A percentile compares a stretch with the other conserved stretches of the same genome.
These are phyloP conservation scores for Gavialis gangeticus DNA, from an alignment of 2,113 vertebrate genomes.

Conservation along the genomic window DNA sequence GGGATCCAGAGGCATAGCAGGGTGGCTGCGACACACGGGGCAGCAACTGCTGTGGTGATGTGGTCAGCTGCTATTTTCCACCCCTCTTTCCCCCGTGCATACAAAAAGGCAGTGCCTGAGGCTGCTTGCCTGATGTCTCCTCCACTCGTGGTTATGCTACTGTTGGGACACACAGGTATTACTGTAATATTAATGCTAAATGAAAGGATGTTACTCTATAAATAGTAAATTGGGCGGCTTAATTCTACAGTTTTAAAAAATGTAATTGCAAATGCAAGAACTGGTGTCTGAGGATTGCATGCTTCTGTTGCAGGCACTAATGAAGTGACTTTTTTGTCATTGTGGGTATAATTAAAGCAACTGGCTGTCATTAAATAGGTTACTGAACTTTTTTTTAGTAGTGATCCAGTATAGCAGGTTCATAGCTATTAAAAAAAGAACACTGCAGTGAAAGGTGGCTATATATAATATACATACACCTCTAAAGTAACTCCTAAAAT, in stretches of 20 bases:
- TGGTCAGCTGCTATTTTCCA: too few species aligned
- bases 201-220: neutral
- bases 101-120: too few species aligned
- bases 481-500: constrained; percentile 61
- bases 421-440: neutral
- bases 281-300: neutral
- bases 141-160: too few species aligned
- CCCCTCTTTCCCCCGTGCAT: too few species aligned
- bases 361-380: constrained; percentile 22
- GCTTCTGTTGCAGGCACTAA: neutral
- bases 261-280: neutral
- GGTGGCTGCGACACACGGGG: too few species aligned
- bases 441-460: constrained; percentile 13
- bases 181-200: neutral
- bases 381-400: neutral
- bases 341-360: neutral
- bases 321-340: neutral
- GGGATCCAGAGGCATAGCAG: neutral
- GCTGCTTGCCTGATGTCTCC: too few species aligned
- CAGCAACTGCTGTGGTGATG: too few species aligned
- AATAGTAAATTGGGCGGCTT: neutral
- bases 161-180: neutral
- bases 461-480: constrained; percentile 36
- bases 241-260: neutral
- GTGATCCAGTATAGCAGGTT: neutral